Evolutionary conservation across 2,113 vertebrate species (phyloP), one percentile per base, ranked within the genome.

Genomic region (Microcebus jonahi): DNA sequence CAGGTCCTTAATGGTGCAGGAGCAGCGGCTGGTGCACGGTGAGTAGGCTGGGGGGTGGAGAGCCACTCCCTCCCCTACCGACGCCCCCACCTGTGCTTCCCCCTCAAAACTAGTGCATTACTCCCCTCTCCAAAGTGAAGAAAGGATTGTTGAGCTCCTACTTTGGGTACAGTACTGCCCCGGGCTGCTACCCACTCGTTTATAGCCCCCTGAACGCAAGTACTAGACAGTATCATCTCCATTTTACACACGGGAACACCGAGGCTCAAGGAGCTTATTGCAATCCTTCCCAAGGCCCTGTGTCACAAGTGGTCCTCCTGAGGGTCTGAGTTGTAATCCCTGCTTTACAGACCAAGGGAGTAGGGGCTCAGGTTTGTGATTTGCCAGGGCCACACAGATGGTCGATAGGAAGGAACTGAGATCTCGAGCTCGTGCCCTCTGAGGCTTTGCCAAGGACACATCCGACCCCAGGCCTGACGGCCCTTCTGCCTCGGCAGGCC

Each of bases 21-120:
- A 99, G 97, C 99, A 99, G 98, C 98, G 99, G 86, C 98, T 99
- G 23, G 98, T 99, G 95, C 99, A 99, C 5, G 99, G 99, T 99
- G 97, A 98, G 99, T 97, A n/a, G 76, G 77, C 2, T 1, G 0
- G 0, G 39, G 1, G 2, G 15, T 23, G 20, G 15, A 20, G 29
- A 39, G 20, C 18, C 61, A 2, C 70, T 9, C 48, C 4, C 6
- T 53, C 48, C 57, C 36, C 57, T 36, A 2, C 48, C 2, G 20
- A 8, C 6, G 53, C n/a, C 77, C 53, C 23, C 55, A 27, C 17
- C 18, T 20, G 0, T 7, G 63, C 63, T 25, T 70, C 55, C 39
- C 25, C 55, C 45, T 15, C 42, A 27, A 34, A 90, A 23, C 27
- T n/a, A 42, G 11, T 55, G 29, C 23, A 68, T 86, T 42, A 17